Evolutionary conservation across 2,797 vertebrate genomes (phyloP).

Genomic region (Lepus oiostolus): DNA sequence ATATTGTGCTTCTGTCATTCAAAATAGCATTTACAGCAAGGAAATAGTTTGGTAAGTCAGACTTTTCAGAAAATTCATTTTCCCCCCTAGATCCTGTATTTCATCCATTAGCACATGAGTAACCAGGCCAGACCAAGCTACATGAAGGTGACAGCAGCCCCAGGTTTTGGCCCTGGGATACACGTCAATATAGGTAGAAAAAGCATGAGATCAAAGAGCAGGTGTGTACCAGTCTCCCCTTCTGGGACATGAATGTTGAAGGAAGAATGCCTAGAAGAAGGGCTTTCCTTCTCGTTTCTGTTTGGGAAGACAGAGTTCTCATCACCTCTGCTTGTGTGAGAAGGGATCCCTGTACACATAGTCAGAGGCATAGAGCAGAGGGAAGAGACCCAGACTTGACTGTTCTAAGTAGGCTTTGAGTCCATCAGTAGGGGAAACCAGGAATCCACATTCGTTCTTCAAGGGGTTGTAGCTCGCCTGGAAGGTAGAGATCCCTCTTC

Average conservation of each 20-base stretch:
- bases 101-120: neutral
- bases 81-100: fast-evolving
- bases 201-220: neutral
- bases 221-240: neutral
- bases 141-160: neutral
- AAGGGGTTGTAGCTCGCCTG: neutral
- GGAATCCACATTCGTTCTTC: neutral
- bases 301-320: neutral
- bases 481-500: neutral
- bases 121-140: neutral
- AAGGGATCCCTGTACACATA: neutral
- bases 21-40: constrained; percentile 27
- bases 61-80: neutral
- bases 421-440: neutral
- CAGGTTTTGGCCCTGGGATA: neutral
- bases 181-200: neutral
- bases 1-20: constrained; percentile 36
- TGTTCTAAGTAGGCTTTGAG: neutral
- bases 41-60: neutral
- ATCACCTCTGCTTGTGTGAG: neutral
- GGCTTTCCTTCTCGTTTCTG: neutral
- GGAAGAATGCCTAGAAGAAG: neutral
- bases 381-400: neutral
- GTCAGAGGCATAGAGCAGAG: neutral
- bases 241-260: neutral